Evolutionary conservation across 2,888 invertebrate genomes (phyloP), one percentile per base, ranked within the genome.

Genomic region (Oxycera nigricornis): DNA sequence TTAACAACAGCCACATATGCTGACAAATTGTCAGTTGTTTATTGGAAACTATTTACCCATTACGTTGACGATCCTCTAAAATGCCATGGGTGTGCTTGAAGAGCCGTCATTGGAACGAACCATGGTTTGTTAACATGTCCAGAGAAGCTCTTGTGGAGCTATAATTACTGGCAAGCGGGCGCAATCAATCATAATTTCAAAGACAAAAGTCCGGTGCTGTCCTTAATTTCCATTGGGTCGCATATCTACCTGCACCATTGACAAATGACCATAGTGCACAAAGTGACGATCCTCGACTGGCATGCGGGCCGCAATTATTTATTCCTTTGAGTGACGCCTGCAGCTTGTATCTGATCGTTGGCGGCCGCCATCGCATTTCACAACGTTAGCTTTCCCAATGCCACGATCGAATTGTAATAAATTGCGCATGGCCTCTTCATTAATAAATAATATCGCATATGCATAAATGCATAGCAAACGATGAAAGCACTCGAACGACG

Each of bases 221-320:
- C 46, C 46, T 46, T 46, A 46, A 46, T 46, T 46, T 46, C 11
- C 46, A 46, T n/a, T n/a, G 11, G 17, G 17, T 46, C 17, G 11
- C 17, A 7, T 17, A 3, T 46, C 6, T 14, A 14, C 14, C 11
- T 7, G 14, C 46, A 3, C n/a, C 14, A 46, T 46, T 46, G 46
- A 46, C 46, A 46, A 46, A 46, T 46, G 46, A 46, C 46, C 46
- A 46, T 46, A 46, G 46, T 46, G 46, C 17, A 46, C 46, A 46
- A 46, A n/a, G 17, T 46, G 17, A 17, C 17, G 17, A 46, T 55
- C 55, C 20, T 22, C 24, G 20, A 46, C 3, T 24, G 3, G 22
- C 55, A 55, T 55, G 17, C 55, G 55, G 55, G 55, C 55, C 17
- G 14, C 9, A 24, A 24, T 55, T 55, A 55, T 55, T 55, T 55